Evolutionary conservation across 2,113 vertebrate species (phyloP).

Genomic region (Epinephelus moara): DNA sequence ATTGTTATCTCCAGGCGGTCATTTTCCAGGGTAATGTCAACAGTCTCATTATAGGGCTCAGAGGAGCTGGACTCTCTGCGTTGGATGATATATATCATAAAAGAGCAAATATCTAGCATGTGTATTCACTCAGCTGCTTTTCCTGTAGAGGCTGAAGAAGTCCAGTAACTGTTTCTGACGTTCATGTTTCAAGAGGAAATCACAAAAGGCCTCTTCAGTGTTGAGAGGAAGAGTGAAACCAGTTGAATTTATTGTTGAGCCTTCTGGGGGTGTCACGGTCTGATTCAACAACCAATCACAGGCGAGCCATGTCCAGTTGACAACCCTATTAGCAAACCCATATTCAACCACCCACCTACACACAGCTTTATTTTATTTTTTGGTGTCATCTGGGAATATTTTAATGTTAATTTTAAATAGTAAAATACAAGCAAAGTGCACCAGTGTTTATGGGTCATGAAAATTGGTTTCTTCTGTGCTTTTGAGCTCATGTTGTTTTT

Average conservation of each 20-base stretch:
- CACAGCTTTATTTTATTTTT: not conserved
- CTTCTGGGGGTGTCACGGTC: constrained; percentile 20
- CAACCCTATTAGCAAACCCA: constrained; percentile 27
- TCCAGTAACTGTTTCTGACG: constrained; percentile 30
- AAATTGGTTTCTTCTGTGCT: not conserved
- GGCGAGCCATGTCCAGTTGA: constrained; percentile 14
- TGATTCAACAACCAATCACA: constrained; percentile 30
- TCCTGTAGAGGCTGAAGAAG: constrained; percentile 32
- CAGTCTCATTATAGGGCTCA: constrained; percentile 61
- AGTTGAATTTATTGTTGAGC: constrained; percentile 29
- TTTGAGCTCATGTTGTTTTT: not conserved
- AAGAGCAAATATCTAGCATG: constrained; percentile 52
- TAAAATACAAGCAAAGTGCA: not conserved
- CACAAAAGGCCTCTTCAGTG: constrained; percentile 35
- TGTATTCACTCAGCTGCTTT: constrained; percentile 37
- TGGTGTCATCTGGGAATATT: not conserved
- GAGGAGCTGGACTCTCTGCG: constrained; percentile 38
- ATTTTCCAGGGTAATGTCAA: constrained; percentile 67
- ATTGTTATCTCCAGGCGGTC: constrained; percentile 62
- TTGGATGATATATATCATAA: constrained; percentile 55
- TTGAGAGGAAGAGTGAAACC: constrained; percentile 12
- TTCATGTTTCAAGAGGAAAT: constrained; percentile 52
- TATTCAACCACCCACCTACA: constrained; percentile 14
- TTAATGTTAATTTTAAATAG: not conserved
- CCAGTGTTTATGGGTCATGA: not conserved